phyloP scores from a whole-genome alignment of 2,113 vertebrate species.

The Chlamydotis undulata region DNA sequence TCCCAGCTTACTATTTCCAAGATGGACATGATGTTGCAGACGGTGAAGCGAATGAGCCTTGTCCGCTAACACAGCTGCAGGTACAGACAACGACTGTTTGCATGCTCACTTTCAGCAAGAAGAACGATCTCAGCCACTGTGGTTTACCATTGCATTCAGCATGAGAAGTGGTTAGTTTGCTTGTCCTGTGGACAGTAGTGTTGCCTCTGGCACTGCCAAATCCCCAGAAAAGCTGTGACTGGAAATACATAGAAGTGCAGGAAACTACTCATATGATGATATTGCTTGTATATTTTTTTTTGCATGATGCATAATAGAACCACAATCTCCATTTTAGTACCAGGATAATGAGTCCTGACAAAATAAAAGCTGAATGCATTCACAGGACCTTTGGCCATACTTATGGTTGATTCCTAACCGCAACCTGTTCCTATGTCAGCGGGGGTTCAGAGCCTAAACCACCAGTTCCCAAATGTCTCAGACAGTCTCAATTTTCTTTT shows the following conservation, averaged over 20 bases:
- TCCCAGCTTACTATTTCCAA: neutral
- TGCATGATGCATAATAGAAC: neutral
- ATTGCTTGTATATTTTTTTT: neutral
- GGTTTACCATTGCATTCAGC: neutral
- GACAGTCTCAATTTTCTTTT: neutral
- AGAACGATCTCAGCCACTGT: neutral
- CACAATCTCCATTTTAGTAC: neutral
- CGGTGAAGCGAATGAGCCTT: neutral
- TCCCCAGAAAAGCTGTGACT: neutral
- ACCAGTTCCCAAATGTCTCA: neutral
- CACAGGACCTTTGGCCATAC: neutral
- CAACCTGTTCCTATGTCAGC: neutral
- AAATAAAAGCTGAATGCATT: neutral
- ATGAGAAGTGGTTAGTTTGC: neutral
- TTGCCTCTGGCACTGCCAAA: neutral
- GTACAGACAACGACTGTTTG: neutral
- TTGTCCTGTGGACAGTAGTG: neutral
- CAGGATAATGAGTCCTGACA: neutral
- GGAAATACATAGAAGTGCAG: neutral
- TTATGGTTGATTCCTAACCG: neutral
- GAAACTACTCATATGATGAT: neutral
- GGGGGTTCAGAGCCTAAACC: neutral
- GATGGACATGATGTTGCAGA: neutral
- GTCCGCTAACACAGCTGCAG: neutral
- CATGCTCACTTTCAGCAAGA: neutral